Percentiles rank a stretch among this genome's conserved stretches.
phyloP scores from a whole-genome alignment of 2,888 invertebrate species.

The Drosophila fungiperda region DNA sequence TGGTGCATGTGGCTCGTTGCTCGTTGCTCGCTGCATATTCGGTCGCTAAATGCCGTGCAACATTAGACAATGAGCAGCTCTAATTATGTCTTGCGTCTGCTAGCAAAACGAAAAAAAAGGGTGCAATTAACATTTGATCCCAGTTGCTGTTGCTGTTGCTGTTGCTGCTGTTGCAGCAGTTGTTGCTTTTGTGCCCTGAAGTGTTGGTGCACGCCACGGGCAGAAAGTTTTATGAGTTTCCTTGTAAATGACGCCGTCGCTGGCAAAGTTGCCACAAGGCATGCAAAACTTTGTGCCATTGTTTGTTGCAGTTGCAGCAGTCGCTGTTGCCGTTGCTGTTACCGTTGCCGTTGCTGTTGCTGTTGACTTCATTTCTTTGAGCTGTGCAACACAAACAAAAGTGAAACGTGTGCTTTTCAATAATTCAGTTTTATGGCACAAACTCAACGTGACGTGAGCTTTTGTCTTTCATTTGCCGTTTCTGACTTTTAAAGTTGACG shows the following conservation, averaged over 20 bases:
- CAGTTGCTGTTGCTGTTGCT: slow-evolving; percentile 15
- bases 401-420: slow-evolving; percentile 80
- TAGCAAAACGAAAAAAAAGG: slow-evolving; percentile 7
- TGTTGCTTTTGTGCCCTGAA: slow-evolving; percentile 65
- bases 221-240: slow-evolving; percentile 77
- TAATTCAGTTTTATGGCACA: slow-evolving; percentile 81
- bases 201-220: slow-evolving; percentile 70
- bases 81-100: slow-evolving; percentile 70
- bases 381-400: slow-evolving; percentile 71
- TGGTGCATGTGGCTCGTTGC: slow-evolving; percentile 9
- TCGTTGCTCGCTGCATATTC: slow-evolving; percentile 44
- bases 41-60: slow-evolving; percentile 75
- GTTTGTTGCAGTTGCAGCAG: slow-evolving; percentile 48
- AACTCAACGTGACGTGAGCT: slow-evolving; percentile 61
- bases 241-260: slow-evolving; percentile 67
- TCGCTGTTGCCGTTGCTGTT: slow-evolving; percentile 7
- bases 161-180: slow-evolving; percentile 24
- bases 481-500: slow-evolving; percentile 69
- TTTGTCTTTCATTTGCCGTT: slow-evolving; percentile 58
- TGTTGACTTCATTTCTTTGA: slow-evolving; percentile 77
- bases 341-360: slow-evolving; percentile 39
- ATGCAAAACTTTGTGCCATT: slow-evolving; percentile 57
- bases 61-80: slow-evolving; percentile 78
- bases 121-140: slow-evolving; percentile 79
- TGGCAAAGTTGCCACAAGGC: slow-evolving; percentile 27